Evolutionary conservation across 2,797 vertebrate species (phyloP), one percentile per base, ranked within the genome.

Genomic region (Percopsis omiscomaycus): DNA sequence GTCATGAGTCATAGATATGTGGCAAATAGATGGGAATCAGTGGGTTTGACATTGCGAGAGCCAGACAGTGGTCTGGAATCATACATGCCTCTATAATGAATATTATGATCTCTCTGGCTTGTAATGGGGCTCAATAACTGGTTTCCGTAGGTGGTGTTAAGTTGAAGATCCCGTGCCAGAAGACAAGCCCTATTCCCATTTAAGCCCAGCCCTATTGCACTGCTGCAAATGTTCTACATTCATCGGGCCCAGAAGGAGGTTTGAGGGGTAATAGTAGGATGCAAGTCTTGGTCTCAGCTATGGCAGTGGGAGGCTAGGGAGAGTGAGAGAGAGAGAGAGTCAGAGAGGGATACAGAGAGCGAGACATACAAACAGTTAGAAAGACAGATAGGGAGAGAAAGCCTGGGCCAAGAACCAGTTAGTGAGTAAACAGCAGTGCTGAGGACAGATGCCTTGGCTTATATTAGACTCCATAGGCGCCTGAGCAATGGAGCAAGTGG

Each of bases 1-100:
- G 60, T 69, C 64, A 66, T 91, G 89, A 92, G 64, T 92, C 91
- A 92, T 63, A 52, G 69, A 69, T 82, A 64, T 80, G 80, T 72
- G 73, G 69, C 71, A 73, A 77, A 82, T 69, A 74, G 64, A 77
- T 27, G 60, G 54, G 3, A 59, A 37, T 59, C 71, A 70, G 64
- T 81, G 83, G 78, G 78, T 86, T 80, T 63, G 83, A 67, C 63
- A 59, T 54, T 64, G 55, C 60, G 59, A 66, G 65, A 79, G 55
- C 62, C 83, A 86, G 78, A 84, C 76, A 66, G 59, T 55, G 54
- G 72, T 76, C 42, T 66, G 85, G 86, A 91, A 78, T 89, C 88
- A 88, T 65, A 56, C 66, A 81, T 87, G 74, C 76, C 72, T 50
- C 0, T 16, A 12, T 29, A 58, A 78, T 88, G 84, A 89, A 79